phyloP scores from a whole-genome alignment of 2,888 invertebrate genomes.

The Thumatha senex region DNA sequence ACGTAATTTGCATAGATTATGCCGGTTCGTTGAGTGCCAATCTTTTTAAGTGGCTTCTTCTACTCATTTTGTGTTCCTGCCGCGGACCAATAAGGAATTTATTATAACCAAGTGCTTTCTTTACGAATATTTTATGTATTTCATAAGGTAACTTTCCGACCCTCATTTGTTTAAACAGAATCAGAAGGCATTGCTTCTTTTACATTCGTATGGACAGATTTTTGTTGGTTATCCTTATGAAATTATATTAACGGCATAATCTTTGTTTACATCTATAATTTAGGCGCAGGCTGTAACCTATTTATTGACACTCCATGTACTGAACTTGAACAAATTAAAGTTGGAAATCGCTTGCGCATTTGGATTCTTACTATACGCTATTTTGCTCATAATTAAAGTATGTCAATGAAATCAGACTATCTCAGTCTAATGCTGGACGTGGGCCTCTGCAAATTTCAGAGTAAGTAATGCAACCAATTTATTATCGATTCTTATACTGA shows the following conservation, averaged over 20 bases:
- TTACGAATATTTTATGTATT: slow-evolving; percentile 55
- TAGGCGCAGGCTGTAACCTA: background rate
- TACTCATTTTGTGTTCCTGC: slow-evolving; percentile 76
- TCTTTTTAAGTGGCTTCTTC: slow-evolving; percentile 82
- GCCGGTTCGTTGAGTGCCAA: slow-evolving; percentile 82
- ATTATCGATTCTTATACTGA: no score
- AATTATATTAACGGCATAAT: background rate
- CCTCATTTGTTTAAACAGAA: slow-evolving; percentile 35
- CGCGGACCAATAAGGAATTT: slow-evolving; percentile 71
- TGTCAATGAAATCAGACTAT: no score
- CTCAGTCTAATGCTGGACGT: no score
- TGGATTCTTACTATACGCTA: no score
- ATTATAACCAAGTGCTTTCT: slow-evolving; percentile 67
- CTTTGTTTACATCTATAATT: background rate
- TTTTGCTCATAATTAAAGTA: no score
- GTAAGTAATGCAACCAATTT: no score
- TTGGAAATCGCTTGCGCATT: no score
- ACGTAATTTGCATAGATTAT: slow-evolving; percentile 83
- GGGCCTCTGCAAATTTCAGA: no score
- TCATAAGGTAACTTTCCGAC: slow-evolving; percentile 45
- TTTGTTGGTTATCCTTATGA: slow-evolving; percentile 1
- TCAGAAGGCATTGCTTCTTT: slow-evolving; percentile 23
- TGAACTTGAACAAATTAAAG: no score
- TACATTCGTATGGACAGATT: slow-evolving; percentile 6
- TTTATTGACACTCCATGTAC: background rate